Conservation (phyloP, 2,797 vertebrate genomes). For the Sebastes matsubarae region DNA sequence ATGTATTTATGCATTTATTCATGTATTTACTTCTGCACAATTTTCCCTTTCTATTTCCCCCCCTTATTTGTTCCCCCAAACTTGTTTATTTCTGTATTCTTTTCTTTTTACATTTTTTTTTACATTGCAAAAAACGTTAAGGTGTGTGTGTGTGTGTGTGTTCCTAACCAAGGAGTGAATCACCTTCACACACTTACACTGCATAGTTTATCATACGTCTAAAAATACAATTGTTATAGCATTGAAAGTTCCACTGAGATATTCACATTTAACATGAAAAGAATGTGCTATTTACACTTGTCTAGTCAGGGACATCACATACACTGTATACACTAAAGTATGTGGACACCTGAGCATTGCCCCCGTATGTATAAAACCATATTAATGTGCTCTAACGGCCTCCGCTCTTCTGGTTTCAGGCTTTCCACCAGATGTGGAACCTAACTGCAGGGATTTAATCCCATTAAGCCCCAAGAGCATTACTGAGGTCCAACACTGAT, state of each 20-base stretch:
- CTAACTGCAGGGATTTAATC: background rate
- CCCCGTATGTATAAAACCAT: background rate
- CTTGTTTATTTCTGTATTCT: no score
- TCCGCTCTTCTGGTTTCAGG: background rate
- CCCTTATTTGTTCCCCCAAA: no score
- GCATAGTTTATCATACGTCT: background rate
- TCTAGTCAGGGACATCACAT: background rate
- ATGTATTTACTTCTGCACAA: no score
- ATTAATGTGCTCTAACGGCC: background rate
- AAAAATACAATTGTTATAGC: background rate
- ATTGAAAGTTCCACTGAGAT: background rate
- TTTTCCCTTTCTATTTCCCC: no score
- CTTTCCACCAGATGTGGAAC: background rate
- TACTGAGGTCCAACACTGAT: background rate
- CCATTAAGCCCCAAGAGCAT: background rate
- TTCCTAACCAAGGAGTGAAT: background rate
- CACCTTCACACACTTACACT: background rate
- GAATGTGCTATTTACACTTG: background rate
- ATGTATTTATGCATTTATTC: no score
- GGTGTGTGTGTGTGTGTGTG: background rate
- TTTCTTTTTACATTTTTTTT: no score
- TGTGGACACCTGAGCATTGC: background rate
- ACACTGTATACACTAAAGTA: no score
- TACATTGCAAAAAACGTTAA: background rate
- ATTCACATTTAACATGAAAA: background rate